Evolutionary conservation across 2,797 vertebrate genomes (phyloP).

Genomic region (Sebastes vulpes): DNA sequence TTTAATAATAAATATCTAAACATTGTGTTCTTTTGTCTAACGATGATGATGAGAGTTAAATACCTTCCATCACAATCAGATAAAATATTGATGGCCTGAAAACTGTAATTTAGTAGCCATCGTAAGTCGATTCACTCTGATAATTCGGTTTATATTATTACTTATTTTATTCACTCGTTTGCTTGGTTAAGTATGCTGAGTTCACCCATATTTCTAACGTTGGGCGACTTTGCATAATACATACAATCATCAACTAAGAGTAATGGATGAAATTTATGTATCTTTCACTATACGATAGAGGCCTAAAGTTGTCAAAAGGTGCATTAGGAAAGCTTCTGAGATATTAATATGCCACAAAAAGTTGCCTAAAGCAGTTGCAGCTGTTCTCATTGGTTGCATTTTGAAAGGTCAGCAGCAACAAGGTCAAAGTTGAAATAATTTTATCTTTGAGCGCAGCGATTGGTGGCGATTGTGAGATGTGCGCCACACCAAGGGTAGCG

Average conservation of each 20-base stretch:
- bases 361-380: too few relatives aligned
- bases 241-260: not conserved
- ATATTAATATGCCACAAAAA: not conserved
- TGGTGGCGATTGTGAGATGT: too few relatives aligned
- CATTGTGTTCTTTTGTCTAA: not conserved
- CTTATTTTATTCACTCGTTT: not conserved
- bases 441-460: too few relatives aligned
- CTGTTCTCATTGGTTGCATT: too few relatives aligned
- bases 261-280: too few relatives aligned
- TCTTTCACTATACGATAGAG: too few relatives aligned
- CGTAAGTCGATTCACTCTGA: not conserved
- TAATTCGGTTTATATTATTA: not conserved
- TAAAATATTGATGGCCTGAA: not conserved
- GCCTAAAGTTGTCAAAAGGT: not conserved
- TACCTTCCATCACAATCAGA: not conserved
- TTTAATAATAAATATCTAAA: not conserved
- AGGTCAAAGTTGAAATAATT: too few relatives aligned
- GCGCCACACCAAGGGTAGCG: too few relatives aligned
- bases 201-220: not conserved
- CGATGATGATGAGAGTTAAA: not conserved
- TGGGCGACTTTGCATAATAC: not conserved
- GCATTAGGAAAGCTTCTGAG: not conserved
- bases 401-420: too few relatives aligned
- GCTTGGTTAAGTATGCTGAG: not conserved
- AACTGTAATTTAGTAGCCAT: not conserved